Conservation (phyloP, 1,140 invertebrate genomes). For the Trissolcus basalis region DNA sequence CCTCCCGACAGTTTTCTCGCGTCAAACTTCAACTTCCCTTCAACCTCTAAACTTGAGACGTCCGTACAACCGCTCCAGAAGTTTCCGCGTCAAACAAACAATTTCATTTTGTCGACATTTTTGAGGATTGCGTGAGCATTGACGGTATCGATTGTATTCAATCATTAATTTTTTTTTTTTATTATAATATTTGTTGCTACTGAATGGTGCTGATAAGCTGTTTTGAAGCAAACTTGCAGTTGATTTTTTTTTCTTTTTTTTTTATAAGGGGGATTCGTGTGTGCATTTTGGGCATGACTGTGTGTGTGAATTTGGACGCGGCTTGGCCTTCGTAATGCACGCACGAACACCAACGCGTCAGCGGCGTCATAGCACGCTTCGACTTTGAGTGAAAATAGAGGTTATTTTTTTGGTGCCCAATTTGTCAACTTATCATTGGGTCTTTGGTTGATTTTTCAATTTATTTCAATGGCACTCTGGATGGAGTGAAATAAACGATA, state of each 20-base stretch:
- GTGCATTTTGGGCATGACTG: neutral
- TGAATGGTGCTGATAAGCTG: no score
- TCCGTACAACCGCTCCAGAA: neutral
- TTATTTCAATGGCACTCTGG: no score
- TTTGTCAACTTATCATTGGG: no score
- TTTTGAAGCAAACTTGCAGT: no score
- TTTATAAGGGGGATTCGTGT: neutral
- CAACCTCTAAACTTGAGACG: neutral
- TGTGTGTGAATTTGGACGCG: constrained; percentile 1
- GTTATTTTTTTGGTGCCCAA: constrained; percentile 10
- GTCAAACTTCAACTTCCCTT: neutral
- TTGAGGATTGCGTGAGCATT: no score
- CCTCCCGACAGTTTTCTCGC: neutral
- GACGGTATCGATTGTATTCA: no score
- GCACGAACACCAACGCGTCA: constrained; percentile 12
- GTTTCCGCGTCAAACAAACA: no score
- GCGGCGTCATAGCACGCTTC: neutral
- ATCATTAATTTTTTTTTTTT: no score
- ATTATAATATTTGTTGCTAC: no score
- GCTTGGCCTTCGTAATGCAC: constrained; percentile 26
- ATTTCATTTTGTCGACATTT: no score
- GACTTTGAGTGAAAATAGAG: constrained; percentile 1
- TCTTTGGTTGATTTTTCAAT: no score
- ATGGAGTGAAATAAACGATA: no score
- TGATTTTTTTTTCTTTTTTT: neutral